These are phyloP conservation scores for Halisarca cf. caerulea DNA, from an alignment of 37 sponge, comb jelly and placozoan species.

Conservation along the genomic window DNA sequence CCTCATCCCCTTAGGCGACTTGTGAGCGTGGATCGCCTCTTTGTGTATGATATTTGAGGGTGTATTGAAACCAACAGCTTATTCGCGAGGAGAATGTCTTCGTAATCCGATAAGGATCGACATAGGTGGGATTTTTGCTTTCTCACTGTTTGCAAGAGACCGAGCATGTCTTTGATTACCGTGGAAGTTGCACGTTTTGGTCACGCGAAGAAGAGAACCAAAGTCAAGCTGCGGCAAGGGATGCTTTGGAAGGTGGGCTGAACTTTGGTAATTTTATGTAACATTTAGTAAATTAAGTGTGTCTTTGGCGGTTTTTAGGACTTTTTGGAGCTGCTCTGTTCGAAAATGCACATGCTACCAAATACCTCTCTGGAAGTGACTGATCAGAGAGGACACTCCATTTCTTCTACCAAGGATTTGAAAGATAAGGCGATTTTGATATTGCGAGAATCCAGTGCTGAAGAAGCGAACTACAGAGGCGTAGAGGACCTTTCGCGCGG, in stretches of 20 bases:
- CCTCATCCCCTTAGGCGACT: no score
- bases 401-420: neutral
- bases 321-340: neutral
- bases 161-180: neutral
- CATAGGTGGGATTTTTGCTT: no score
- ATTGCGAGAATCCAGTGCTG: neutral
- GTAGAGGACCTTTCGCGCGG: neutral
- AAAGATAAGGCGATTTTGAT: neutral
- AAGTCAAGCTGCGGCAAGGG: neutral
- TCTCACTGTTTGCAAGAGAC: no score
- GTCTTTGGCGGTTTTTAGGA: no score
- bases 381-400: neutral
- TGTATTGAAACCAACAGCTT: no score
- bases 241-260: conserved; percentile 1
- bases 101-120: no score
- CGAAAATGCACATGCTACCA: neutral
- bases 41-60: no score
- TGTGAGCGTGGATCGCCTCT: no score
- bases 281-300: no score
- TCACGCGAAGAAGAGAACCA: conserved; percentile 10
- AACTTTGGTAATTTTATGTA: no score
- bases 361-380: neutral
- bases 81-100: no score
- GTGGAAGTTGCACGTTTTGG: conserved; percentile 1
- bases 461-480: neutral